phyloP scores from a whole-genome alignment of 2,113 vertebrate genomes.

The Speoplatyrhinus poulsoni region DNA sequence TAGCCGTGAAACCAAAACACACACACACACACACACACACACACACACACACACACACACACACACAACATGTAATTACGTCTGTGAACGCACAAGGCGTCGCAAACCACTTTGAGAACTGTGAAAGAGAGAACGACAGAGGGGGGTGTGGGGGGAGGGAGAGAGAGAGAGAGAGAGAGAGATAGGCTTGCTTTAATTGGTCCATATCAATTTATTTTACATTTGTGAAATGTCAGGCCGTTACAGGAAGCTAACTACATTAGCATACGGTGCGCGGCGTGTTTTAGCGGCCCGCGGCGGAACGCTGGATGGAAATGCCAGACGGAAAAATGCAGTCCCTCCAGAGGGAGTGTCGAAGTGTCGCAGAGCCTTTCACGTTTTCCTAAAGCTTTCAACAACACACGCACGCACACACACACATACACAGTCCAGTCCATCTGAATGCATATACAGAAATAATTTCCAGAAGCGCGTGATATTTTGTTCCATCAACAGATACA shows the following conservation, averaged over 20 bases:
- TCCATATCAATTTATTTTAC: slow-evolving; percentile 79
- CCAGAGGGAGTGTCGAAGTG: too few species aligned
- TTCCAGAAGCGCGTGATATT: too few species aligned
- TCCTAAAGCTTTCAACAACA: too few species aligned
- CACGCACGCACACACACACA: too few species aligned
- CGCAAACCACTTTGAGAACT: slow-evolving; percentile 75
- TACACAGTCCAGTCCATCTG: too few species aligned
- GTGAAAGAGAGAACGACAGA: slow-evolving; percentile 5
- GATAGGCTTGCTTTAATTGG: slow-evolving; percentile 66
- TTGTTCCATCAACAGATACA: neutral
- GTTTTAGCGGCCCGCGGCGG: slow-evolving; percentile 53
- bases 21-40: slow-evolving; percentile 52
- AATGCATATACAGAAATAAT: too few species aligned
- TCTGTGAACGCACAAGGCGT: slow-evolving; percentile 65
- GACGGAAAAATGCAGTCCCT: slow-evolving; percentile 40
- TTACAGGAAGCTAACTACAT: slow-evolving; percentile 72
- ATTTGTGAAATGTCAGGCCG: slow-evolving; percentile 80
- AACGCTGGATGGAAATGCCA: slow-evolving; percentile 49
- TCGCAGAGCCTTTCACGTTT: too few species aligned
- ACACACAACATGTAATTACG: slow-evolving; percentile 69
- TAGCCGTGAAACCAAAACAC: slow-evolving; percentile 46
- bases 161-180: slow-evolving; percentile 8
- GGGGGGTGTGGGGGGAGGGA: slow-evolving; percentile 1
- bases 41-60: slow-evolving; percentile 52
- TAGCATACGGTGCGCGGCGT: slow-evolving; percentile 64